Conservation (phyloP, 2,113 vertebrate genomes). For the Pyxicephalus adspersus region DNA sequence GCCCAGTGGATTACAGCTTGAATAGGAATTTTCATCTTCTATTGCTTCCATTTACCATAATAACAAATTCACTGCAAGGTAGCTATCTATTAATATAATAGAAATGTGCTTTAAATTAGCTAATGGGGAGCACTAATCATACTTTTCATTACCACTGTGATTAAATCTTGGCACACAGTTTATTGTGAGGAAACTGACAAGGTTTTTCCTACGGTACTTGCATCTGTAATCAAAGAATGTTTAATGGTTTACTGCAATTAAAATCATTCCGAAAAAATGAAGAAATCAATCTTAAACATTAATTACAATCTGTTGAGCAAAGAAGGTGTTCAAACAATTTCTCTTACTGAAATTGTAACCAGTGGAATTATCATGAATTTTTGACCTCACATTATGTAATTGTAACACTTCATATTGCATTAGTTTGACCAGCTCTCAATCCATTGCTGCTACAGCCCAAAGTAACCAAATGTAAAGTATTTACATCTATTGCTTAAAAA, state of each 20-base stretch:
- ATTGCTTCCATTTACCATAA: too few species aligned
- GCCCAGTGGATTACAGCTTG: not conserved
- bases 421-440: too few species aligned
- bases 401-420: too few species aligned
- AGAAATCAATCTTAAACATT: constrained; percentile 12
- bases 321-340: not conserved
- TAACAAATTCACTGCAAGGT: too few species aligned
- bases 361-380: too few species aligned
- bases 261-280: constrained; percentile 24
- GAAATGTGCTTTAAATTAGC: not conserved
- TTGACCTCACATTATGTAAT: too few species aligned
- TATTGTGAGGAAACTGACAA: not conserved
- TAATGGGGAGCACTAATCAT: constrained; percentile 41
- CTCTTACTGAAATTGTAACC: not conserved
- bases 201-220: constrained; percentile 22
- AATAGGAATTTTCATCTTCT: too few species aligned
- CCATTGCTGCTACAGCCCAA: too few species aligned
- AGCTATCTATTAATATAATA: not conserved
- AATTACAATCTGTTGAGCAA: constrained; percentile 1
- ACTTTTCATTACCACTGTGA: constrained; percentile 41
- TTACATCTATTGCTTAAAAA: too few species aligned
- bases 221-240: constrained; percentile 33
- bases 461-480: too few species aligned
- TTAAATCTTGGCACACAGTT: constrained; percentile 41
- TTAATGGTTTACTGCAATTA: constrained; percentile 43